Evolutionary conservation across 2,113 vertebrate species (phyloP).

Genomic region (Channa argus): DNA sequence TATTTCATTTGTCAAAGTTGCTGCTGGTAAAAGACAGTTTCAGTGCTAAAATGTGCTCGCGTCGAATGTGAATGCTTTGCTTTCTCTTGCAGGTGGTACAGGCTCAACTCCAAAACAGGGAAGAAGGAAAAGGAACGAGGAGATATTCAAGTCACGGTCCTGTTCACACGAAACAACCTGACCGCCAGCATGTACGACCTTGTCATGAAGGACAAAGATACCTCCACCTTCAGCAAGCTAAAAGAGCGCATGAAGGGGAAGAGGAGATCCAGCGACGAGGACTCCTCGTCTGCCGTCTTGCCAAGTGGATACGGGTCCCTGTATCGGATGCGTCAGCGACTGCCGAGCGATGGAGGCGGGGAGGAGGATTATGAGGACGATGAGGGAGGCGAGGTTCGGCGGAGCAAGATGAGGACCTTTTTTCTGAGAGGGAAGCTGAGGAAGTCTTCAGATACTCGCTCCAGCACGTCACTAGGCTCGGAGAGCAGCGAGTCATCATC

Average conservation of each 20-base stretch:
- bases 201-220: conserved; percentile 91
- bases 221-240: conserved; percentile 91
- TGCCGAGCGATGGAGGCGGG: conserved; percentile 84
- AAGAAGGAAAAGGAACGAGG: conserved; percentile 98
- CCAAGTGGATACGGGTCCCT: conserved; percentile 78
- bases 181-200: conserved; percentile 99
- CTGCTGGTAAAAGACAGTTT: background rate
- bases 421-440: conserved; percentile 91
- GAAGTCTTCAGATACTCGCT: conserved; percentile 92
- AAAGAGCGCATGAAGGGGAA: conserved; percentile 93
- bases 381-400: conserved; percentile 85
- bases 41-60: background rate
- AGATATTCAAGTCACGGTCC: conserved; percentile 91
- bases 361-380: conserved; percentile 90
- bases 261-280: conserved; percentile 87
- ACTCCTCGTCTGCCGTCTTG: conserved; percentile 87
- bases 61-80: background rate
- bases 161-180: conserved; percentile 92
- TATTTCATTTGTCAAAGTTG: background rate
- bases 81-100: conserved; percentile 89
- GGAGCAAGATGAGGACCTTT: conserved; percentile 89
- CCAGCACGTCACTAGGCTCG: conserved; percentile 93
- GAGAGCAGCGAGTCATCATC: conserved; percentile 95
- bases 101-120: conserved; percentile 92
- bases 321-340: conserved; percentile 60